phyloP scores from a whole-genome alignment of 2,888 invertebrate genomes.

The Eulithis testata region DNA sequence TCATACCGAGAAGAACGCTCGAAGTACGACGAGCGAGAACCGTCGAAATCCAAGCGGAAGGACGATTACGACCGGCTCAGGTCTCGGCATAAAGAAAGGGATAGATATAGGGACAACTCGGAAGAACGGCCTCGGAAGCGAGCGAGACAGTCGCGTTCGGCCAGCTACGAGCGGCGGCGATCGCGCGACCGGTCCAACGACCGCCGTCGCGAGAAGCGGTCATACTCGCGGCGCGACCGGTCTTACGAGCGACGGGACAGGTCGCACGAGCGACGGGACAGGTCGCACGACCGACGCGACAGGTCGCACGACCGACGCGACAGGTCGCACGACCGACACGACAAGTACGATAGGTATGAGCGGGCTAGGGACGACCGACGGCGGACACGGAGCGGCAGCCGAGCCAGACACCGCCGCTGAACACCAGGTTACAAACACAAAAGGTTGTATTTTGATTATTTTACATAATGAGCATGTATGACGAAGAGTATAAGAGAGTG shows the following conservation, averaged over 20 bases:
- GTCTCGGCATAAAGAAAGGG: constrained; percentile 59
- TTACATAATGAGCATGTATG: constrained; percentile 24
- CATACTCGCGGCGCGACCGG: constrained; percentile 51
- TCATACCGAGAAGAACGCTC: constrained; percentile 58
- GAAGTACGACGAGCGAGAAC: constrained; percentile 63
- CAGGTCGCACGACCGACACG: constrained; percentile 57
- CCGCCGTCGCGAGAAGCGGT: constrained; percentile 52
- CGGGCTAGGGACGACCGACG: constrained; percentile 76
- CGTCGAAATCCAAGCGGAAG: constrained; percentile 58
- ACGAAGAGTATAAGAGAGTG: neutral
- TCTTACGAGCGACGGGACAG: constrained; percentile 49
- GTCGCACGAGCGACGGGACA: constrained; percentile 41
- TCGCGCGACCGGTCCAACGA: constrained; percentile 47
- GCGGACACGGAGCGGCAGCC: constrained; percentile 69
- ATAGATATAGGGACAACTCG: constrained; percentile 71
- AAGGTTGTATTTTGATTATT: constrained; percentile 72
- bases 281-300: constrained; percentile 58
- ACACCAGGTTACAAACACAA: constrained; percentile 67
- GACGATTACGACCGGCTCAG: constrained; percentile 68
- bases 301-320: constrained; percentile 72
- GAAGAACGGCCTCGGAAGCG: constrained; percentile 69
- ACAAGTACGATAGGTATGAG: constrained; percentile 77
- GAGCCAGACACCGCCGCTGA: constrained; percentile 74
- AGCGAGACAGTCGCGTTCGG: constrained; percentile 66
- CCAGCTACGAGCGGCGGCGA: constrained; percentile 63